Conservation (phyloP, 2,113 vertebrate genomes). For the Dromas ardeola region DNA sequence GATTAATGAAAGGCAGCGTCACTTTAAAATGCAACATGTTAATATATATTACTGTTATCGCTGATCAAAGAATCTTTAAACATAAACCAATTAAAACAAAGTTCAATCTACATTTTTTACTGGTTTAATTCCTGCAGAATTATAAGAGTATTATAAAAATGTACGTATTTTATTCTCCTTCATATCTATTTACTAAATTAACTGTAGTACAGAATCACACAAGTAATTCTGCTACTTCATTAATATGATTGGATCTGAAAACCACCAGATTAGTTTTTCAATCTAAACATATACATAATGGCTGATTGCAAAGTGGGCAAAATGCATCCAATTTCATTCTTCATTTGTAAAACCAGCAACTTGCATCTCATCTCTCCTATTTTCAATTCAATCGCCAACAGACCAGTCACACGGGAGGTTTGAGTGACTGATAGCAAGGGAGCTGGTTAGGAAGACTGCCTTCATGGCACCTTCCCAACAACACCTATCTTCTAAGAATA, state of each 20-base stretch:
- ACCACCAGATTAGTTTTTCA: conserved; percentile 62
- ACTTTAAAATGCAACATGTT: conserved; percentile 88
- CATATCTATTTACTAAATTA: conserved; percentile 77
- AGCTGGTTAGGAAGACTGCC: neutral
- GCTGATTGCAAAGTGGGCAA: conserved; percentile 56
- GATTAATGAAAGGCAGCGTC: conserved; percentile 88
- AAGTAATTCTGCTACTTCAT: conserved; percentile 70
- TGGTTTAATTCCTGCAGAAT: conserved; percentile 74
- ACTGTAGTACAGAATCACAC: conserved; percentile 57
- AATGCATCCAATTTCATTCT: conserved; percentile 53
- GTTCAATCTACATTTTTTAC: conserved; percentile 80
- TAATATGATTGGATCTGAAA: conserved; percentile 67
- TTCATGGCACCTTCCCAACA: neutral
- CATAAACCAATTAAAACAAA: conserved; percentile 83
- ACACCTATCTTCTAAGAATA: neutral
- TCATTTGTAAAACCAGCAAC: conserved; percentile 48
- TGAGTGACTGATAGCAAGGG: neutral
- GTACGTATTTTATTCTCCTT: conserved; percentile 60
- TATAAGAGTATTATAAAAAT: conserved; percentile 64
- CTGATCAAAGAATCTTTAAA: conserved; percentile 87
- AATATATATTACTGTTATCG: conserved; percentile 85
- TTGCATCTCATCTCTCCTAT: conserved; percentile 28
- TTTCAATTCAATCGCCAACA: neutral
- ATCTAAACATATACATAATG: conserved; percentile 49
- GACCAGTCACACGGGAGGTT: neutral